Percentiles rank a stretch among this genome's conserved stretches.
phyloP scores from a whole-genome alignment of 2,113 vertebrate species.

The Paracanthobrama guichenoti region DNA sequence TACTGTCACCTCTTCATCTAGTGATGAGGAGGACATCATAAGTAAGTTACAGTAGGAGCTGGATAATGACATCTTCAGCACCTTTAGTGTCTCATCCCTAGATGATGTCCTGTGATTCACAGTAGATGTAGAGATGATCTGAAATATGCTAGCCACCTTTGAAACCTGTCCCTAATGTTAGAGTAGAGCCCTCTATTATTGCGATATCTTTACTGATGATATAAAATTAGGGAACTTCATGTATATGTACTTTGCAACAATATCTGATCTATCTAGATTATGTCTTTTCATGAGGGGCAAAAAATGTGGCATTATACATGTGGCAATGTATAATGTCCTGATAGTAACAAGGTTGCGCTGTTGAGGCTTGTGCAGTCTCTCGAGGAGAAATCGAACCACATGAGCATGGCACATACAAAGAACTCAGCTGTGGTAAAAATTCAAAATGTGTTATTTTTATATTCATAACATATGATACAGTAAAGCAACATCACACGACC shows the following conservation, averaged over 20 bases:
- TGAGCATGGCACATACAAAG: too few species aligned
- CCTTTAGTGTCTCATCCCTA: not conserved
- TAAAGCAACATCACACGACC: too few species aligned
- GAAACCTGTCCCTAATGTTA: not conserved
- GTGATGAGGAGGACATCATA: slow-evolving; percentile 86
- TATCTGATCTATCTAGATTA: not conserved
- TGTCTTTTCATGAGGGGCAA: not conserved
- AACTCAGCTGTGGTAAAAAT: too few species aligned
- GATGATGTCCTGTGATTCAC: not conserved
- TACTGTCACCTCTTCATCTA: slow-evolving; percentile 88
- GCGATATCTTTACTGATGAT: not conserved
- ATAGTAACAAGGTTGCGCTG: too few species aligned
- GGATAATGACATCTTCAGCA: slow-evolving; percentile 34
- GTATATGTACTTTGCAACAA: not conserved
- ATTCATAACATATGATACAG: too few species aligned
- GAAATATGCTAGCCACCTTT: not conserved
- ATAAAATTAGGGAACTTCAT: not conserved
- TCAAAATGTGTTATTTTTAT: too few species aligned
- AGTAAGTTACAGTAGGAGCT: slow-evolving; percentile 80
- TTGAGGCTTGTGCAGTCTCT: too few species aligned
- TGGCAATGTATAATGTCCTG: too few species aligned
- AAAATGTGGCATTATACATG: too few species aligned
- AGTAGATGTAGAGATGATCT: not conserved
- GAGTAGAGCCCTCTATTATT: not conserved
- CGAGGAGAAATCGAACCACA: too few species aligned